A percentile compares a stretch with the other conserved stretches of the same genome.
These are phyloP conservation scores for Diadophis punctatus DNA, from an alignment of 2,113 vertebrate species.

Conservation along the genomic window DNA sequence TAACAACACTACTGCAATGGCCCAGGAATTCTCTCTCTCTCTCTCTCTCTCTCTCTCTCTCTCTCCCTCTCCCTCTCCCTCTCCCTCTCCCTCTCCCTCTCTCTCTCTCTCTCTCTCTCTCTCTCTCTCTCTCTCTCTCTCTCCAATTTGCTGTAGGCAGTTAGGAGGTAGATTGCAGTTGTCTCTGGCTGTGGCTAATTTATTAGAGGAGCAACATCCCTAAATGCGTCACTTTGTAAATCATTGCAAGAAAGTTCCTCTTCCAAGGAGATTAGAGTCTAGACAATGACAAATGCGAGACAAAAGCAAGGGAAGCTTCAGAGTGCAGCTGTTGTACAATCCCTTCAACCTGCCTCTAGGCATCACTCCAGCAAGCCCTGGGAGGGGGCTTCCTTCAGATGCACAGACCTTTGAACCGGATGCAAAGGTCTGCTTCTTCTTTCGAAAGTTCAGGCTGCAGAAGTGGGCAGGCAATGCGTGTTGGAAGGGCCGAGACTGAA, in stretches of 20 bases:
- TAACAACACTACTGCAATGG: background rate
- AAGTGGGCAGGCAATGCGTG: background rate
- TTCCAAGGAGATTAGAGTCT: background rate
- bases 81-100: too few relatives aligned
- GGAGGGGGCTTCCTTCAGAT: background rate
- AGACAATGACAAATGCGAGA: background rate
- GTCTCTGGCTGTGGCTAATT: background rate
- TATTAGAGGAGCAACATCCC: background rate
- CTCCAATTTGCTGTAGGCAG: background rate
- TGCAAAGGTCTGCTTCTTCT: background rate
- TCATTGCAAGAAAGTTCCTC: background rate
- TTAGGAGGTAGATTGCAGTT: background rate
- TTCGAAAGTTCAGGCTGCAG: background rate
- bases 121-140: too few relatives aligned
- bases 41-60: too few relatives aligned
- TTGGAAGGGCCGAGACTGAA: background rate
- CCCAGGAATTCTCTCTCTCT: too few relatives aligned
- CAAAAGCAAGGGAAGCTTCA: background rate
- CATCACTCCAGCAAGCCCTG: background rate
- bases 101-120: too few relatives aligned
- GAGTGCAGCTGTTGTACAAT: background rate
- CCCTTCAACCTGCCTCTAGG: background rate
- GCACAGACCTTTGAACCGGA: background rate
- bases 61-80: too few relatives aligned
- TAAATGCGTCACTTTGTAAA: background rate